These are phyloP conservation scores for Sebastes oblongus DNA, from an alignment of 2,797 vertebrate genomes.

Conservation along the genomic window DNA sequence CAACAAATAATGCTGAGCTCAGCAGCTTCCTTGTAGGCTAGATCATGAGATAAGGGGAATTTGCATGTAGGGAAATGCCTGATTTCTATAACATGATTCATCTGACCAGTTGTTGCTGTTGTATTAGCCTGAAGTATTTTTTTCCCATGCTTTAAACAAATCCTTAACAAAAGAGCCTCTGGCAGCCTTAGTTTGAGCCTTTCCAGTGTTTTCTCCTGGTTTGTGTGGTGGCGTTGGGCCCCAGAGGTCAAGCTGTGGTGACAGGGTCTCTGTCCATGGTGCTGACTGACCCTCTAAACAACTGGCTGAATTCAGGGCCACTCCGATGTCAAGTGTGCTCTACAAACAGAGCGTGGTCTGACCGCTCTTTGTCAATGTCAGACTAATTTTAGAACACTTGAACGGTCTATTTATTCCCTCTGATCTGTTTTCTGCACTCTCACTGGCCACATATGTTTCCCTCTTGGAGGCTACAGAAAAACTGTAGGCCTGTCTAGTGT, in stretches of 20 bases:
- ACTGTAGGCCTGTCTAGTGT: neutral
- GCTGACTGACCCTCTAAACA: constrained; percentile 68
- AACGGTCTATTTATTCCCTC: constrained; percentile 4
- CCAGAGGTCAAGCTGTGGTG: constrained; percentile 59
- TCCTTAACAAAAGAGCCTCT: constrained; percentile 39
- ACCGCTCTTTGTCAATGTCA: constrained; percentile 14
- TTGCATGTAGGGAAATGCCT: neutral
- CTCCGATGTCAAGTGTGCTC: constrained; percentile 3
- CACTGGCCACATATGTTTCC: neutral
- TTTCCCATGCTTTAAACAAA: neutral
- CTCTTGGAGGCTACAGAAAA: neutral
- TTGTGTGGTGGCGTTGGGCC: constrained; percentile 31
- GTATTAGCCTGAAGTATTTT: neutral
- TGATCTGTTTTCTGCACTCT: neutral
- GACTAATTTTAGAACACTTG: constrained; percentile 22
- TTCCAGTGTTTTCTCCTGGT: constrained; percentile 72
- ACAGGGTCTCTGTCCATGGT: constrained; percentile 77
- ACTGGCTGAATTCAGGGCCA: constrained; percentile 8
- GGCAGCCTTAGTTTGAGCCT: constrained; percentile 13
- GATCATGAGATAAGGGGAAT: neutral
- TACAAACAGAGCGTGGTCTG: neutral
- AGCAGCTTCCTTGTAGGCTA: constrained; percentile 7
- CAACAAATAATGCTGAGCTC: constrained; percentile 19
- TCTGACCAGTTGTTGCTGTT: neutral
- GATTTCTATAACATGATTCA: neutral